Evolutionary conservation across 2,113 vertebrate species (phyloP).

Genomic region (Mystacornis crossleyi): DNA sequence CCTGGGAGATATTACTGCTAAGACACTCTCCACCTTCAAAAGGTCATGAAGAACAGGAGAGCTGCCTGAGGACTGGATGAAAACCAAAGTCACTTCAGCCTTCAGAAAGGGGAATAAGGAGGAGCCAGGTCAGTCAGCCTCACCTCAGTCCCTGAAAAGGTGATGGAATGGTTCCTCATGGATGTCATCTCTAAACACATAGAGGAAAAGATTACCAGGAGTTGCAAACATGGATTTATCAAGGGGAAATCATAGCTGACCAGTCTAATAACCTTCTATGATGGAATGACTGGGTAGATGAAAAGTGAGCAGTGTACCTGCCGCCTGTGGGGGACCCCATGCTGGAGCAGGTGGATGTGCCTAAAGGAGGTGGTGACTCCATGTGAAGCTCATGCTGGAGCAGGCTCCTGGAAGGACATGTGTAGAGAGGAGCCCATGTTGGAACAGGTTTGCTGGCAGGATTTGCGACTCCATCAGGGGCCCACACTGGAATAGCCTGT

Average conservation of each 20-base stretch:
- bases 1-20: not conserved
- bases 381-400: not conserved
- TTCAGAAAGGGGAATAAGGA: not conserved
- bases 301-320: not conserved
- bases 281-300: not conserved
- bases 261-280: not conserved
- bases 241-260: not conserved
- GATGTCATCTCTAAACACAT: not conserved
- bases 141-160: not conserved
- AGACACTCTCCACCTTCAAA: not conserved
- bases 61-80: not conserved
- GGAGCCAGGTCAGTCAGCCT: not conserved
- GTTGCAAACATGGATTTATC: not conserved
- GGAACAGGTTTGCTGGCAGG: not conserved
- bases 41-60: not conserved
- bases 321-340: not conserved
- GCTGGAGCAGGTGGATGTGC: not conserved
- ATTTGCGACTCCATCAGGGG: fast-evolving
- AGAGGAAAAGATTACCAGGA: not conserved
- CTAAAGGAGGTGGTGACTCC: not conserved
- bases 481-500: fast-evolving
- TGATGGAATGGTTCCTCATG: not conserved
- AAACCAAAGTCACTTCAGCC: not conserved
- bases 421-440: not conserved
- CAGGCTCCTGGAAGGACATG: not conserved